Evolutionary conservation across 2,888 invertebrate species (phyloP).

Genomic region (Timandra comae): DNA sequence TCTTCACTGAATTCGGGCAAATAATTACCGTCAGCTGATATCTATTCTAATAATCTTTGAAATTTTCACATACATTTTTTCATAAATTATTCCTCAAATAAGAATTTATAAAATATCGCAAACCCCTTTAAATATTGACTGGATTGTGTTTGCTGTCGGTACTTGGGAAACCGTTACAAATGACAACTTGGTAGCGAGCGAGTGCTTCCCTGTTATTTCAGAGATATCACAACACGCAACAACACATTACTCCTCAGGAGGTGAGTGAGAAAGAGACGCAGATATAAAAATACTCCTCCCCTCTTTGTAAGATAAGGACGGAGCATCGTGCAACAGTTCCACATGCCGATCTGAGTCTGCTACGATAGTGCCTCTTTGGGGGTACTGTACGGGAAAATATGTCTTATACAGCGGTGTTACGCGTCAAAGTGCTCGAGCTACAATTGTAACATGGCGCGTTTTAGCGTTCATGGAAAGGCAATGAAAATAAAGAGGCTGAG

Average conservation of each 20-base stretch:
- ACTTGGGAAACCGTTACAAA: slow-evolving; percentile 70
- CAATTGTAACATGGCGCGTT: slow-evolving; percentile 31
- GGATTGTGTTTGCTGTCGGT: slow-evolving; percentile 41
- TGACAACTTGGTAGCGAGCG: slow-evolving; percentile 72
- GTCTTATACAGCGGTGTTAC: slow-evolving; percentile 11
- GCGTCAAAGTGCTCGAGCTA: slow-evolving; percentile 23
- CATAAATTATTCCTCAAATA: too few relatives aligned
- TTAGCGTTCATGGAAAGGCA: slow-evolving; percentile 33
- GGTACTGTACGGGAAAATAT: slow-evolving; percentile 16
- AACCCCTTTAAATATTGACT: too few relatives aligned
- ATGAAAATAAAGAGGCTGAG: slow-evolving; percentile 50
- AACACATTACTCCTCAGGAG: slow-evolving; percentile 74
- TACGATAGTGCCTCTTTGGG: slow-evolving; percentile 25
- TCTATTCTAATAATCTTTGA: too few relatives aligned
- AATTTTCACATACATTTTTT: too few relatives aligned
- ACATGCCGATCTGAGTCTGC: slow-evolving; percentile 42
- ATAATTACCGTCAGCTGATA: too few relatives aligned
- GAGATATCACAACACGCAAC: slow-evolving; percentile 78
- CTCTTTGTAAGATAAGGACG: slow-evolving; percentile 44
- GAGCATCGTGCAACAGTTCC: slow-evolving; percentile 61
- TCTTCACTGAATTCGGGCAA: too few relatives aligned
- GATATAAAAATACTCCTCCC: slow-evolving; percentile 53
- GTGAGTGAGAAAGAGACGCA: slow-evolving; percentile 53
- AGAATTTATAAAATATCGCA: too few relatives aligned
- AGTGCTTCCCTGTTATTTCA: slow-evolving; percentile 78